Evolutionary conservation across 2,888 invertebrate species (phyloP).

Genomic region (Rhyacophila evoluta): DNA sequence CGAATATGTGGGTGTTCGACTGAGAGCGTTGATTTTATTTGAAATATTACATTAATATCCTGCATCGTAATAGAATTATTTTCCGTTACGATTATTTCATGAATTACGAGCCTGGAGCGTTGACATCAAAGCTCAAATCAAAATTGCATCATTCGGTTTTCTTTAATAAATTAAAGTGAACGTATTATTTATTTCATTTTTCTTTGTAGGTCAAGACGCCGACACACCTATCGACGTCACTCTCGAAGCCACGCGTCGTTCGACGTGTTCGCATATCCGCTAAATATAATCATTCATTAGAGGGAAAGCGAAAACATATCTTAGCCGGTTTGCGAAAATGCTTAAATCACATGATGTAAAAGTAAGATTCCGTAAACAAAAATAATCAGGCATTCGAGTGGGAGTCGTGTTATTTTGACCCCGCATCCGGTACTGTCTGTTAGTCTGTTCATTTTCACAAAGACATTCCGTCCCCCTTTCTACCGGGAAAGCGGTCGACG

Average conservation of each 20-base stretch:
- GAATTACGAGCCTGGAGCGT: background rate
- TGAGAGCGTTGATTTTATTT: too few relatives aligned
- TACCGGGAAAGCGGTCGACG: constrained; percentile 1
- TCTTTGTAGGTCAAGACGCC: constrained; percentile 14
- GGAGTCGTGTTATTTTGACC: constrained; percentile 36
- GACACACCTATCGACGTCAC: constrained; percentile 41
- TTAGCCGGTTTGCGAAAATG: constrained; percentile 23
- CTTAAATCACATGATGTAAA: constrained; percentile 46
- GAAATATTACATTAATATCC: too few relatives aligned
- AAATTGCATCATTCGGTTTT: background rate
- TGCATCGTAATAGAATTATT: too few relatives aligned
- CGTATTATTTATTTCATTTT: constrained; percentile 15
- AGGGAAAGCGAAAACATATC: constrained; percentile 42
- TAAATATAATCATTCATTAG: constrained; percentile 44
- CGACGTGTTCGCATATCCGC: constrained; percentile 33
- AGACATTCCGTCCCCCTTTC: constrained; percentile 31
- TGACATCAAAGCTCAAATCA: constrained; percentile 17
- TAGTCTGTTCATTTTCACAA: constrained; percentile 11
- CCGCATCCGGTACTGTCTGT: constrained; percentile 29
- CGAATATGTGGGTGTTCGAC: too few relatives aligned
- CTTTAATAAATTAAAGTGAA: background rate
- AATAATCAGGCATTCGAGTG: constrained; percentile 51
- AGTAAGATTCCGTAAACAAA: constrained; percentile 45
- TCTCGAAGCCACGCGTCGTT: constrained; percentile 31
- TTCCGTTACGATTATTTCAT: too few relatives aligned